A percentile compares a stretch with the other conserved stretches of the same genome.
Conservation (phyloP, 2,888 invertebrate genomes). For the Notocelia uddmanniana region DNA sequence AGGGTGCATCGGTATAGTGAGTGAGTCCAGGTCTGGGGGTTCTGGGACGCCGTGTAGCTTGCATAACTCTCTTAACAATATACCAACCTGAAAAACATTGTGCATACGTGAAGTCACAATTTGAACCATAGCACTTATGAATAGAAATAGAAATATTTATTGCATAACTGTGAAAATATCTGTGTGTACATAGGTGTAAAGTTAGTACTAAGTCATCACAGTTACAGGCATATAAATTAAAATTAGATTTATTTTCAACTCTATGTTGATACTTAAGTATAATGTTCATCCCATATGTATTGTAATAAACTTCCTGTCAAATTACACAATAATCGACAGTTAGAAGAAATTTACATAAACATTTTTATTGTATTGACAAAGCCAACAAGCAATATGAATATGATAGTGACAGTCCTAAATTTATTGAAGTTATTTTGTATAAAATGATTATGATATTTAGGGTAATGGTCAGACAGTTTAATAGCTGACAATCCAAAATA, state of each 20-base stretch:
- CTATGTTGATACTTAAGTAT: no score
- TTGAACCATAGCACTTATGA: no score
- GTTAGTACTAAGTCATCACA: no score
- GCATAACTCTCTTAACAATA: slow-evolving; percentile 96
- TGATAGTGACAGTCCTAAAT: slow-evolving; percentile 15
- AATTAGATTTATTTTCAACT: no score
- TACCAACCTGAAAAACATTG: slow-evolving; percentile 89
- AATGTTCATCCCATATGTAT: background rate
- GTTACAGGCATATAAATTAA: no score
- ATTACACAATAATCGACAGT: no score
- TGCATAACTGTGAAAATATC: no score
- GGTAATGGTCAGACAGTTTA: background rate
- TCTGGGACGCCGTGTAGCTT: slow-evolving; percentile 95
- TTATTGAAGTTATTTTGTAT: background rate
- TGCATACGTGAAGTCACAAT: slow-evolving; percentile 15
- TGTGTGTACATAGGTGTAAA: no score
- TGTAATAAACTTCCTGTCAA: no score
- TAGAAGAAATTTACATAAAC: no score
- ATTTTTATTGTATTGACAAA: background rate
- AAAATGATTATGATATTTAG: background rate
- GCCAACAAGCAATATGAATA: background rate
- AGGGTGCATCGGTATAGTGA: slow-evolving; percentile 87
- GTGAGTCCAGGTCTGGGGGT: slow-evolving; percentile 95
- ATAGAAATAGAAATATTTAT: no score
- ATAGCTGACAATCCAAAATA: background rate